phyloP scores from a whole-genome alignment of 30 jellyfish, hydroid and myxozoan species.

The Euphysa ruthae region DNA sequence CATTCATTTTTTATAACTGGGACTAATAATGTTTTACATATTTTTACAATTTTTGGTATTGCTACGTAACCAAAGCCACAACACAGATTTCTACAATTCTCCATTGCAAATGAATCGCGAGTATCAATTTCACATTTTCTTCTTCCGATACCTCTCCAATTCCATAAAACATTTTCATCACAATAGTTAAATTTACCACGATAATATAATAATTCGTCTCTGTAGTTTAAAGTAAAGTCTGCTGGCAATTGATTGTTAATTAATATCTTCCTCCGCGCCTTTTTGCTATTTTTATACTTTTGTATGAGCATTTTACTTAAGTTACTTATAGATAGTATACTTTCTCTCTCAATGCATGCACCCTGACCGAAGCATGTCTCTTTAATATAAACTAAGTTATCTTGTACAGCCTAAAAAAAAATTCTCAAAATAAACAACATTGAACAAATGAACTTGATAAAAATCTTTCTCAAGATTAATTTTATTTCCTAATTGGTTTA shows the following conservation, averaged over 20 bases:
- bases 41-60: not conserved
- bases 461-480: too few species aligned
- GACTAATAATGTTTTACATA: not conserved
- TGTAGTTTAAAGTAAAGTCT: not conserved
- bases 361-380: too few species aligned
- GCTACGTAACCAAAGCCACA: slow-evolving; percentile 14
- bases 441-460: too few species aligned
- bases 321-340: not conserved
- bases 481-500: too few species aligned
- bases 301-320: not conserved
- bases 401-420: too few species aligned
- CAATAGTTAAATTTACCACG: slow-evolving; percentile 19
- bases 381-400: too few species aligned
- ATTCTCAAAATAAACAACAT: too few species aligned
- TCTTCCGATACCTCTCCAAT: slow-evolving; percentile 17
- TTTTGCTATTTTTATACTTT: not conserved
- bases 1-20: not conserved
- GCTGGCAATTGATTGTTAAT: not conserved
- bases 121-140: not conserved
- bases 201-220: not conserved
- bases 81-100: slow-evolving; percentile 7
- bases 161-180: not conserved
- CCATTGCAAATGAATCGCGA: not conserved
- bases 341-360: not conserved
- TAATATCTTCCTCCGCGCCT: not conserved